phyloP scores from a whole-genome alignment of 2,113 vertebrate genomes.

The Scopus umbretta region DNA sequence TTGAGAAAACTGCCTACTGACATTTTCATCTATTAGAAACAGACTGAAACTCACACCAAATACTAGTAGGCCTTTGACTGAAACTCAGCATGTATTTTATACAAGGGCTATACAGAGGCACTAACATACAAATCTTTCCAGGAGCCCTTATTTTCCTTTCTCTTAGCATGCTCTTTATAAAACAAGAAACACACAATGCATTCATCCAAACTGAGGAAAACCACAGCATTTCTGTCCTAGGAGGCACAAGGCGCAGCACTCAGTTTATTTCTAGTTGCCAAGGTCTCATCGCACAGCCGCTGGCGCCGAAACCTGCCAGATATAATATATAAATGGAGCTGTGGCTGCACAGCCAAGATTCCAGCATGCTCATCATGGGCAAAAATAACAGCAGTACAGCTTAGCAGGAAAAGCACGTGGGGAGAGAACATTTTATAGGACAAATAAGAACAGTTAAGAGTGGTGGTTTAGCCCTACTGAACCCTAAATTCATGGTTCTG shows the following conservation, averaged over 20 bases:
- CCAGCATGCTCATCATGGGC: neutral
- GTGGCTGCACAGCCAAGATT: neutral
- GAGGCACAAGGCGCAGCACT: neutral
- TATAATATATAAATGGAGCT: neutral
- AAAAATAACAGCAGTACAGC: neutral
- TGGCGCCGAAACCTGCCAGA: neutral
- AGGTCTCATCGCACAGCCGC: neutral
- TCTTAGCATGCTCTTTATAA: neutral
- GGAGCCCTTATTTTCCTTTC: neutral
- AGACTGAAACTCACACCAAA: neutral
- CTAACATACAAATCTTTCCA: neutral
- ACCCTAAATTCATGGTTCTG: neutral
- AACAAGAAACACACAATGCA: neutral
- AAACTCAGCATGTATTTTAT: neutral
- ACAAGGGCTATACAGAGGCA: neutral
- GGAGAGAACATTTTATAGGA: neutral
- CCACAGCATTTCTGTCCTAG: neutral
- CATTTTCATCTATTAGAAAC: neutral
- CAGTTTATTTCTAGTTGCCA: neutral
- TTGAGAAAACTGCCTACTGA: neutral
- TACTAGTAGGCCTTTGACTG: neutral
- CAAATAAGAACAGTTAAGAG: neutral
- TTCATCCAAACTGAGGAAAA: neutral
- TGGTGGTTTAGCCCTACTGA: neutral
- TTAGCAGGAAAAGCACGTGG: neutral